Evolutionary conservation across 2,888 invertebrate species (phyloP).

Genomic region (Platynereis dumerilii): DNA sequence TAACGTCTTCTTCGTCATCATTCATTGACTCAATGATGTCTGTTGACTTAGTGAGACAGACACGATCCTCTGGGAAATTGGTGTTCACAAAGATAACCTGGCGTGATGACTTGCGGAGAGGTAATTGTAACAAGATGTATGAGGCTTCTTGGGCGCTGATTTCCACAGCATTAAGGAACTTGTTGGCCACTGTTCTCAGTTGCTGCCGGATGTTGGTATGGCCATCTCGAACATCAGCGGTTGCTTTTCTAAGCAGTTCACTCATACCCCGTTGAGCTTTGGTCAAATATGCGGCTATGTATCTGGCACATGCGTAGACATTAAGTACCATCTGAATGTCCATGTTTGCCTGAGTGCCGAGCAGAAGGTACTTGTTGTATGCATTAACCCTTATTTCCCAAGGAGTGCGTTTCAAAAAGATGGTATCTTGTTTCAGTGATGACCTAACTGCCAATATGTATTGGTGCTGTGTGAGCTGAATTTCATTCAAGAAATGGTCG

Average conservation of each 20-base stretch:
- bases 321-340: slow-evolving; percentile 58
- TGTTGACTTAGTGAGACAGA: not conserved
- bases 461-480: not conserved
- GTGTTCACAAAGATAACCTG: not conserved
- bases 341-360: slow-evolving; percentile 52
- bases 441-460: slow-evolving; percentile 12
- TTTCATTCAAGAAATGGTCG: not conserved
- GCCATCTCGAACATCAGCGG: slow-evolving; percentile 37
- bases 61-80: not conserved
- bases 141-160: slow-evolving; percentile 33
- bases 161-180: slow-evolving; percentile 39
- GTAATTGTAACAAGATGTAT: not conserved
- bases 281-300: slow-evolving; percentile 44
- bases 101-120: not conserved
- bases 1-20: not conserved
- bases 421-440: slow-evolving; percentile 21
- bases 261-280: slow-evolving; percentile 29
- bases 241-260: slow-evolving; percentile 34
- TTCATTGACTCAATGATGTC: not conserved
- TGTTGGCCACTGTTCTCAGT: slow-evolving; percentile 32
- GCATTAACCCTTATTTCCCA: slow-evolving; percentile 40
- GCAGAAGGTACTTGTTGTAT: slow-evolving; percentile 42
- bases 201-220: slow-evolving; percentile 38
- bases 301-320: slow-evolving; percentile 52
- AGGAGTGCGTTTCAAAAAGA: slow-evolving; percentile 39